Evolutionary conservation across 53 echinoderm and acorn worm species (phyloP), one percentile per base, ranked within the genome.

Genomic region (Henricia sp.): DNA sequence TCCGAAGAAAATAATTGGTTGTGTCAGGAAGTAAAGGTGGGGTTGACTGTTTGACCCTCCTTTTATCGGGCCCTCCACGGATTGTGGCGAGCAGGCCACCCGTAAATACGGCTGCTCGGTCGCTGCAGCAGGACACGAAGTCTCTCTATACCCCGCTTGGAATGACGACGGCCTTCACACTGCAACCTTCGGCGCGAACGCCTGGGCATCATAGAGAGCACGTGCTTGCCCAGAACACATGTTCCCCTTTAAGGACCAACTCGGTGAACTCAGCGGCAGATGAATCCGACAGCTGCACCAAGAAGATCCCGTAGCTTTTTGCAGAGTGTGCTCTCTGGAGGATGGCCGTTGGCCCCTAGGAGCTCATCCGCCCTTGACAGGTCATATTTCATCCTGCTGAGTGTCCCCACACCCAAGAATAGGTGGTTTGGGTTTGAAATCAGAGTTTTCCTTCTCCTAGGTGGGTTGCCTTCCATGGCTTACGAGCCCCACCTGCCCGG

Each of bases 41-140:
- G 53, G 6, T 53, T 53, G 53, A 53, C 53, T 17, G 8, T 53
- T 56, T 56, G 2, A 3, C 56, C 60, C 60, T 60, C 27, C 30
- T 60, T 60, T 60, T 29, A 60, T 60, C 60, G 2, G 60, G 60
- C 30, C 60, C 60, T 60, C 60, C 60, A 60, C 14, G 60, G 32
- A 60, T 30, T 60, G 60, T 32, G 60, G 30, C 13, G 60, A 60
- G 60, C 60, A 60, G 60, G 60, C 1, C 32, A 60, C 60, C 60
- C 32, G 60, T 30, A 30, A 60, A 53, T 53, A 60, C 60, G 32
- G 60, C 60, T 60, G 32, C 30, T 30, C 32, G 60, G 60, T 60
- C 33, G 32, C 60, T 60, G 60, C 60, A 60, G 60, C 32, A 60
- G 33, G 60, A 60, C 60, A 60, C 60, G 14, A 60, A 60, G 60